phyloP scores from a whole-genome alignment of 2,888 invertebrate genomes.

The Saturnia pavonia region DNA sequence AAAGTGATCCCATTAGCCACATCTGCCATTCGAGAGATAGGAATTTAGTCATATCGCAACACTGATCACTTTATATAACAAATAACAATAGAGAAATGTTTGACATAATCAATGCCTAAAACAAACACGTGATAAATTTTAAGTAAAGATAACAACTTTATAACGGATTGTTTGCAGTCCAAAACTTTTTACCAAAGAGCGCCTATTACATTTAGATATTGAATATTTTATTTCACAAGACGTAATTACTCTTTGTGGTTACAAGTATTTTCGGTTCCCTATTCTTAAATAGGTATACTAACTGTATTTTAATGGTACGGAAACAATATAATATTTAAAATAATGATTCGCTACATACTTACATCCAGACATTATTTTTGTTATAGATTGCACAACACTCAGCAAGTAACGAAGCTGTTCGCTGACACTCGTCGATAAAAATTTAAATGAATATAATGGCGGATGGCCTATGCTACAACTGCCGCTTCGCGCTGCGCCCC shows the following conservation, averaged over 20 bases:
- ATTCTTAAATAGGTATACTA: background rate
- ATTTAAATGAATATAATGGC: background rate
- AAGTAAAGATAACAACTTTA: too few species aligned
- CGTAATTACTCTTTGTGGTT: background rate
- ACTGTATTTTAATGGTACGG: background rate
- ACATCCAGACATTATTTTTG: constrained; percentile 6
- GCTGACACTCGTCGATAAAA: background rate
- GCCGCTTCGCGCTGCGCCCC: too few species aligned
- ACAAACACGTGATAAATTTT: too few species aligned
- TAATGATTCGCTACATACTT: background rate
- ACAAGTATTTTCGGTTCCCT: background rate
- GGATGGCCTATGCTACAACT: background rate
- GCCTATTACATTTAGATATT: background rate
- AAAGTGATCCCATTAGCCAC: too few species aligned
- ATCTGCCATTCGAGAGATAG: too few species aligned
- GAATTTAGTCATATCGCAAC: too few species aligned
- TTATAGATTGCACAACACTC: constrained; percentile 1
- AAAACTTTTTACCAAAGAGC: background rate
- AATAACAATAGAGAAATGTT: too few species aligned
- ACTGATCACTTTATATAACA: too few species aligned
- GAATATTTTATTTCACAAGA: background rate
- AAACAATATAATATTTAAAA: background rate
- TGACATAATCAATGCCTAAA: too few species aligned
- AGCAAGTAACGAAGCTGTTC: background rate
- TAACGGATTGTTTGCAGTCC: too few species aligned